phyloP scores from a whole-genome alignment of 2,113 vertebrate genomes.

The Struthio camelus region DNA sequence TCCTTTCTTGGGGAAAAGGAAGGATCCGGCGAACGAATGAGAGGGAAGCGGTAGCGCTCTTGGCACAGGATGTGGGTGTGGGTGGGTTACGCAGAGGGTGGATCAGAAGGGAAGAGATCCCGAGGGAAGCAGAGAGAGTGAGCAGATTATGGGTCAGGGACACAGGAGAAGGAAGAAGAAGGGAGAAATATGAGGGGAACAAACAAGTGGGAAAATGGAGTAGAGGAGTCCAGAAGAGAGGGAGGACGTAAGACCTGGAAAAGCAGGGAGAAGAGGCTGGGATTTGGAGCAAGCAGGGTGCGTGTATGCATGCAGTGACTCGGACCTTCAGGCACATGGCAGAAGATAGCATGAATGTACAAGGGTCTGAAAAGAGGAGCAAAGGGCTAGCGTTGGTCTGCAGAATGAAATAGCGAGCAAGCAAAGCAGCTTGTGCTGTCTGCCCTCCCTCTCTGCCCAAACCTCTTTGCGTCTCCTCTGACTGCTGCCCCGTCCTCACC shows the following conservation, averaged over 20 bases:
- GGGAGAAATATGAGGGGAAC: neutral
- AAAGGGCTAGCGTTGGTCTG: fast-evolving
- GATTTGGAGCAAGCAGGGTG: neutral
- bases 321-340: neutral
- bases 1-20: neutral
- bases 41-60: neutral
- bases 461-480: too few species aligned
- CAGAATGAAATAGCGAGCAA: too few species aligned
- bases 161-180: neutral
- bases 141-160: fast-evolving
- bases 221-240: neutral
- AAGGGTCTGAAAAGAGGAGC: neutral
- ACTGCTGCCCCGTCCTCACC: too few species aligned
- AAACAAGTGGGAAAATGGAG: neutral
- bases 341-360: neutral
- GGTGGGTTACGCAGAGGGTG: neutral
- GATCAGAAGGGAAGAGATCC: neutral
- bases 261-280: neutral
- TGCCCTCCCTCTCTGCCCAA: neutral
- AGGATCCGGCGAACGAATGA: neutral
- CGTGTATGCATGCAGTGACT: fast-evolving
- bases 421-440: neutral
- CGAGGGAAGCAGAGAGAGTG: neutral
- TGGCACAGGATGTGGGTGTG: neutral
- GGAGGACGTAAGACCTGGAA: neutral